Conservation (phyloP, 1,140 invertebrate species). For the Penaeus indicus region DNA sequence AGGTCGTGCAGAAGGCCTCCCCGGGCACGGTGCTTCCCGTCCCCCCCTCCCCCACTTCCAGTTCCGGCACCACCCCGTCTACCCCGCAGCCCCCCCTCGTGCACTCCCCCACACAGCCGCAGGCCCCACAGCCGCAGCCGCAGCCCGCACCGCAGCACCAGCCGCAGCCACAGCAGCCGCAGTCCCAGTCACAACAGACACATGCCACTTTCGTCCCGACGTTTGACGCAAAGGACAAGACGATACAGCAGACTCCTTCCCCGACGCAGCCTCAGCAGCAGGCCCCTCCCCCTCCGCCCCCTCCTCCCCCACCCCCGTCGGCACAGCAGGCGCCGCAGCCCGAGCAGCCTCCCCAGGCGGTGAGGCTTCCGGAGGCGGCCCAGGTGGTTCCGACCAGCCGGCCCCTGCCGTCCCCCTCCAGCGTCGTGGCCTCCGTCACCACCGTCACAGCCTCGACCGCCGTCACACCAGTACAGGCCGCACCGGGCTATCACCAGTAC, state of each 20-base stretch:
- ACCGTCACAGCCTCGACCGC: slow-evolving; percentile 23
- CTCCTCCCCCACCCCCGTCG: not conserved
- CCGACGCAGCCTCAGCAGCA: slow-evolving; percentile 12
- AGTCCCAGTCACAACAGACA: not conserved
- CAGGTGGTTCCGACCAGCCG: slow-evolving; percentile 50
- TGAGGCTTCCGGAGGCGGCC: slow-evolving; percentile 3
- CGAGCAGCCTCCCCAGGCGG: slow-evolving; percentile 4
- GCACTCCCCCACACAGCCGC: slow-evolving; percentile 31
- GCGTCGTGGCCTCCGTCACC: slow-evolving; percentile 2
- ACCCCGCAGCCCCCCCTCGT: slow-evolving; percentile 32
- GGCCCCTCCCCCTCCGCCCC: slow-evolving; percentile 11
- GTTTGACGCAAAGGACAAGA: slow-evolving; percentile 37
- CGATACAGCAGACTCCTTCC: not conserved
- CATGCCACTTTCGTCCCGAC: slow-evolving; percentile 24
- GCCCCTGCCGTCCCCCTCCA: slow-evolving; percentile 26
- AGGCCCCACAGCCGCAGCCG: slow-evolving; percentile 11
- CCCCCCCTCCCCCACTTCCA: not conserved
- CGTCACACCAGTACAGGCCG: not conserved
- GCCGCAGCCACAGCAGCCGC: not conserved
- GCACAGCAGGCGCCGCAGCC: not conserved
- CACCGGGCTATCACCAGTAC: slow-evolving; percentile 13
- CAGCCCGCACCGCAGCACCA: not conserved
- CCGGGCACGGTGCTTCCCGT: slow-evolving; percentile 18
- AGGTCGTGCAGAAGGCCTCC: slow-evolving; percentile 28
- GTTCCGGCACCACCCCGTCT: slow-evolving; percentile 19